Evolutionary conservation across 2,113 vertebrate species (phyloP).

Genomic region (Thryonomys swinderianus): DNA sequence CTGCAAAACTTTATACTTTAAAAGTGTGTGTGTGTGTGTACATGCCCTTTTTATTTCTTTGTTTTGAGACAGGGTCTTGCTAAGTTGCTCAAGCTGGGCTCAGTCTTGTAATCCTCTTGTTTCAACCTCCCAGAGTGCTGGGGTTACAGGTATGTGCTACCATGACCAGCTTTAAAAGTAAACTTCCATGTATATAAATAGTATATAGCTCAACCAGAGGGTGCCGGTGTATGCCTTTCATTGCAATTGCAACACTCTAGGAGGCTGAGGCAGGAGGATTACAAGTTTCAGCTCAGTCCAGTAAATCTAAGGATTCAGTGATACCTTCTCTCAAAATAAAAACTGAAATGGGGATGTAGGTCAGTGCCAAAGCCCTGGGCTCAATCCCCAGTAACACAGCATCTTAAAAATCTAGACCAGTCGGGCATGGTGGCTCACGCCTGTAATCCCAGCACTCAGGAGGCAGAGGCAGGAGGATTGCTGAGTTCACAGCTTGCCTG

Average conservation of each 20-base stretch:
- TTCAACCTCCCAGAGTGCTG: neutral
- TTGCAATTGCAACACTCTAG: neutral
- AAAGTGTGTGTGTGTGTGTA: neutral
- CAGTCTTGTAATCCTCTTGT: neutral
- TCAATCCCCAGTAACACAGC: neutral
- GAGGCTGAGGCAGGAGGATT: neutral
- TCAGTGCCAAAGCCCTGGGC: neutral
- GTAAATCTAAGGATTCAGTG: neutral
- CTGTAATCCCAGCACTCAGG: too few species aligned
- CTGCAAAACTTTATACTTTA: neutral
- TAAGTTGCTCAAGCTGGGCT: neutral
- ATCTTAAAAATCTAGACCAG: too few species aligned
- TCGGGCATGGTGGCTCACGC: too few species aligned
- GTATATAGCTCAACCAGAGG: neutral
- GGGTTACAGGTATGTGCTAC: neutral
- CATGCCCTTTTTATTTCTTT: neutral
- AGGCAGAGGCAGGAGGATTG: too few species aligned
- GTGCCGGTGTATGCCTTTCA: neutral
- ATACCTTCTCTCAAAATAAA: neutral
- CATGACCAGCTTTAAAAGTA: neutral
- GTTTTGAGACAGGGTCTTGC: neutral
- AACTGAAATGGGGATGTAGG: neutral
- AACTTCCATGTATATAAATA: neutral
- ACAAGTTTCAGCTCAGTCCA: too few species aligned
- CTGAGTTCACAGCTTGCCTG: too few species aligned